Evolutionary conservation across 2,797 vertebrate genomes (phyloP), one percentile per base, ranked within the genome.

Genomic region (Acanthis flammea): DNA sequence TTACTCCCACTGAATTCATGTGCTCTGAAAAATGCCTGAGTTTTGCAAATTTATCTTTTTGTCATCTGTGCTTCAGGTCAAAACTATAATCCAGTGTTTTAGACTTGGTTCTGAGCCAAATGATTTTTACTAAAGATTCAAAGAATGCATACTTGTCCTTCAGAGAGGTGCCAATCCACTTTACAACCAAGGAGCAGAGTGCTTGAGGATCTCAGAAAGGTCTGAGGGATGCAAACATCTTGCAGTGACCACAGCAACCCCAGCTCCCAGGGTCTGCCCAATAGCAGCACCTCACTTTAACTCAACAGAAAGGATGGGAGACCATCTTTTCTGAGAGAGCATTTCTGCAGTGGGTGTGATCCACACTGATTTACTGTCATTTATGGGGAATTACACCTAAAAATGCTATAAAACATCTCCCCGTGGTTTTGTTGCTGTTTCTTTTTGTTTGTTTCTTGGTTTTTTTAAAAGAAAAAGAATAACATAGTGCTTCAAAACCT

Each of bases 11-110:
- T 54, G 83, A 92, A 90, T 89, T 65, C 57, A 68, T 8, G 67
- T 14, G 57, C 90, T 90, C 80, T 47, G 60, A 83, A 94, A 91
- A 95, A 94, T 10, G 85, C 89, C 75, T 7, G 72, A 80, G 68
- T 86, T 94, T 68, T 88, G 82, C 65, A 61, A 92, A 95, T 94
- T 65, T 91, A 90, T 94, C 85, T 57, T 68, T 91, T 92, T 94
- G 84, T 72, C 94, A 96, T 68, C 85, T 88, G 14, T 4, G 53
- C 94, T 95, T 79, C 41, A 4, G 89, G 94, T 95, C 75, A 92
- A 70, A 93, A 74, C 68, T 35, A 87, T 18, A 89, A 92, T n/a
- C 63, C 63, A 73, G 67, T 10, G 17, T 48, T 94, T 89, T 45
- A 65, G 75, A 42, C 44, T 74, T 87, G 75, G 67, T 25, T 67